These are phyloP conservation scores for Harmothoe impar DNA, from an alignment of 2,888 invertebrate genomes.

Conservation along the genomic window DNA sequence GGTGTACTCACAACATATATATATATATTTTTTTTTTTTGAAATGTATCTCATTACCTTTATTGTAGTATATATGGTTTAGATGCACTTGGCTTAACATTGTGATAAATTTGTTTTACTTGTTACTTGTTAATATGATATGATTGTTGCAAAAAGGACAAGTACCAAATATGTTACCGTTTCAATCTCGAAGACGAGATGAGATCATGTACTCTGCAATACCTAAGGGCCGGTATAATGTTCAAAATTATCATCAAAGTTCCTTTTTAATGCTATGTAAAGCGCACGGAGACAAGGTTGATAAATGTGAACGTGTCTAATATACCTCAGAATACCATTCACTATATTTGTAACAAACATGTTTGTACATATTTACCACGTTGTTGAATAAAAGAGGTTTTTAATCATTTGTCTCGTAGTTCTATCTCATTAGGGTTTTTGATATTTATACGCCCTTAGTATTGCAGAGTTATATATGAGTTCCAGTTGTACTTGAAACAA, in stretches of 20 bases:
- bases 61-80: too few relatives aligned
- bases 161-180: too few relatives aligned
- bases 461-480: background rate
- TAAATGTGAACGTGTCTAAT: background rate
- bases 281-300: background rate
- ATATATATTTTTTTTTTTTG: too few relatives aligned
- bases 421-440: background rate
- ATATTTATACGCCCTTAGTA: background rate
- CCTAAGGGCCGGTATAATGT: background rate
- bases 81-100: too few relatives aligned
- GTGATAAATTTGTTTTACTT: too few relatives aligned
- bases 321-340: background rate
- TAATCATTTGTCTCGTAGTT: background rate
- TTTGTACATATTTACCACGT: background rate
- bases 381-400: slow-evolving; percentile 22
- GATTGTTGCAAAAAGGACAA: too few relatives aligned
- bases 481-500: background rate
- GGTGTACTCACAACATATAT: too few relatives aligned
- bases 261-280: background rate
- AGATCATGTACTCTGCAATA: slow-evolving; percentile 21
- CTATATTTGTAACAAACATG: background rate
- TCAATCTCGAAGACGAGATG: too few relatives aligned
- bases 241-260: background rate
- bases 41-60: too few relatives aligned
- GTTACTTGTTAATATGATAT: too few relatives aligned